Conservation (phyloP, 2,113 vertebrate genomes). For the Cisticola juncidis region DNA sequence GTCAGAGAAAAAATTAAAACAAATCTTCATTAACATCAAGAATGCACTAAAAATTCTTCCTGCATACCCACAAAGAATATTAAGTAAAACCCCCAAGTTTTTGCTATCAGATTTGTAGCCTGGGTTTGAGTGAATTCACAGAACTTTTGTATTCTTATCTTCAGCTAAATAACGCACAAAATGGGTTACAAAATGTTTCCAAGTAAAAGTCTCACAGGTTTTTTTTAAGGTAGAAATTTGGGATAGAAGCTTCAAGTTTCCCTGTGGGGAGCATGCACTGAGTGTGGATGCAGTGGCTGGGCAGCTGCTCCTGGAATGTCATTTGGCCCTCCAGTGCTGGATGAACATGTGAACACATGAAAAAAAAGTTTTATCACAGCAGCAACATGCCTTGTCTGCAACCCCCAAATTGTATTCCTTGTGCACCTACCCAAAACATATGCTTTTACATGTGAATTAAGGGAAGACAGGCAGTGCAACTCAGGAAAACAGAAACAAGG, state of each 20-base stretch:
- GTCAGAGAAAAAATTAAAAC: not conserved
- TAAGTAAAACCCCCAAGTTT: not conserved
- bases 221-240: not conserved
- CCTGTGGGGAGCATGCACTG: not conserved
- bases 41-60: not conserved
- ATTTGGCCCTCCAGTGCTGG: not conserved
- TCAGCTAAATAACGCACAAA: not conserved
- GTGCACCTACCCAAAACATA: not conserved
- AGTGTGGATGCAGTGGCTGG: fast-evolving
- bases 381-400: not conserved
- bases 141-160: not conserved
- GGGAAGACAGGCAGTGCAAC: not conserved
- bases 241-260: not conserved
- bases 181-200: not conserved
- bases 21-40: not conserved
- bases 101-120: not conserved
- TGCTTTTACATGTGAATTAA: not conserved
- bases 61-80: not conserved
- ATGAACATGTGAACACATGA: not conserved
- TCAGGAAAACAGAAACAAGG: not conserved
- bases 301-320: not conserved
- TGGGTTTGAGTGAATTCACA: not conserved
- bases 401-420: fast-evolving
- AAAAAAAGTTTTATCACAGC: not conserved
- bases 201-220: not conserved